Conservation (phyloP, 2,113 vertebrate genomes). For the Bothrops jararaca region DNA sequence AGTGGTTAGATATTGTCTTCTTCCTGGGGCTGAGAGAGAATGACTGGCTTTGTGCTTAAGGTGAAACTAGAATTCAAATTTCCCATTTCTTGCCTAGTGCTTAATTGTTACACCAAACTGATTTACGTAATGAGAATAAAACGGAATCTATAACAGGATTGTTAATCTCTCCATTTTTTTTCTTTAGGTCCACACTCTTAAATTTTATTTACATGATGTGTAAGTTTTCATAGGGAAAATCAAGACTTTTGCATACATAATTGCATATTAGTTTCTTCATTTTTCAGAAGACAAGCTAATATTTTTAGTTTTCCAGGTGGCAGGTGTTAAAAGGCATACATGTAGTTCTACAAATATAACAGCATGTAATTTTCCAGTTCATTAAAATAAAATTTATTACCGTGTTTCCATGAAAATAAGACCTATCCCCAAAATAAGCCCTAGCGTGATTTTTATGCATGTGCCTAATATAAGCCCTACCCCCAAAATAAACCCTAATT, state of each 20-base stretch:
- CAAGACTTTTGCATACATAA: not conserved
- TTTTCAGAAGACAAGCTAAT: not conserved
- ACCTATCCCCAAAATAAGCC: too few relatives aligned
- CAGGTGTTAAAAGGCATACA: not conserved
- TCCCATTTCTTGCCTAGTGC: not conserved
- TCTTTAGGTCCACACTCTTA: not conserved
- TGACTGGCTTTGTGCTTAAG: not conserved
- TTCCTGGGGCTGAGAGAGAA: not conserved
- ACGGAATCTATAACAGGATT: not conserved
- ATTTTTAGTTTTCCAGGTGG: not conserved
- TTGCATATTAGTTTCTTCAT: not conserved
- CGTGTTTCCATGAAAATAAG: too few relatives aligned
- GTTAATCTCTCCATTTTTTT: not conserved
- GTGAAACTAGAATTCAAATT: not conserved
- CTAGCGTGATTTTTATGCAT: too few relatives aligned
- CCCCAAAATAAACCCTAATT: too few relatives aligned
- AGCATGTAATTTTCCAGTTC: not conserved
- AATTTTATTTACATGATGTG: not conserved
- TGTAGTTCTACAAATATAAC: not conserved
- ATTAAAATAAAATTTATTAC: not conserved
- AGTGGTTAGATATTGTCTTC: not conserved
- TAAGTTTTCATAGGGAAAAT: not conserved
- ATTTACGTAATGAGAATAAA: not conserved
- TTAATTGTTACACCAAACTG: not conserved
- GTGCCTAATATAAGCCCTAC: too few relatives aligned